Conservation (phyloP, 2,113 vertebrate species). For the Myodes glareolus region DNA sequence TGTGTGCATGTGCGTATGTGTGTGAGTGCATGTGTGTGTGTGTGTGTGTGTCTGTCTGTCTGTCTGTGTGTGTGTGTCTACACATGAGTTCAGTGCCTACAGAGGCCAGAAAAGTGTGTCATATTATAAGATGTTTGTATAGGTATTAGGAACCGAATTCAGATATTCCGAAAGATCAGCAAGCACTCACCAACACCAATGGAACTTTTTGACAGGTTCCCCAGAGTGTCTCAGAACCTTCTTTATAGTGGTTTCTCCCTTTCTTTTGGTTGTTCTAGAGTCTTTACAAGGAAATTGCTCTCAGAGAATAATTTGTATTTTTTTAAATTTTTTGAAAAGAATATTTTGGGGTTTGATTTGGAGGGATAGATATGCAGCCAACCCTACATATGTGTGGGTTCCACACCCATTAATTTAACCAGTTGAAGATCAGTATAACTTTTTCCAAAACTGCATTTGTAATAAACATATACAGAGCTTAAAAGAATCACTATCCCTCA, state of each 20-base stretch:
- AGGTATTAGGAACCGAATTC: background rate
- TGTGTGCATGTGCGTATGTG: background rate
- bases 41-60: background rate
- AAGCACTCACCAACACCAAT: background rate
- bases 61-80: background rate
- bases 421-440: background rate
- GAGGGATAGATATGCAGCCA: background rate
- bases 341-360: background rate
- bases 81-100: background rate
- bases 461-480: too few relatives aligned
- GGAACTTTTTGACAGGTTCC: background rate
- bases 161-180: background rate
- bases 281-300: background rate
- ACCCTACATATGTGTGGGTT: background rate
- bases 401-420: background rate
- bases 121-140: background rate
- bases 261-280: background rate
- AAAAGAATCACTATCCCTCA: background rate
- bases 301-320: background rate
- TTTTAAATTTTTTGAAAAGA: background rate
- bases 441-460: background rate
- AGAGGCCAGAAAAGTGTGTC: background rate
- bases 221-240: background rate
- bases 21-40: background rate
- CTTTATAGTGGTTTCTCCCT: background rate